Percentiles rank a stretch among this genome's conserved stretches.
These are phyloP conservation scores for Mercenaria mercenaria DNA, from an alignment of 1,140 invertebrate genomes.

Conservation along the genomic window DNA sequence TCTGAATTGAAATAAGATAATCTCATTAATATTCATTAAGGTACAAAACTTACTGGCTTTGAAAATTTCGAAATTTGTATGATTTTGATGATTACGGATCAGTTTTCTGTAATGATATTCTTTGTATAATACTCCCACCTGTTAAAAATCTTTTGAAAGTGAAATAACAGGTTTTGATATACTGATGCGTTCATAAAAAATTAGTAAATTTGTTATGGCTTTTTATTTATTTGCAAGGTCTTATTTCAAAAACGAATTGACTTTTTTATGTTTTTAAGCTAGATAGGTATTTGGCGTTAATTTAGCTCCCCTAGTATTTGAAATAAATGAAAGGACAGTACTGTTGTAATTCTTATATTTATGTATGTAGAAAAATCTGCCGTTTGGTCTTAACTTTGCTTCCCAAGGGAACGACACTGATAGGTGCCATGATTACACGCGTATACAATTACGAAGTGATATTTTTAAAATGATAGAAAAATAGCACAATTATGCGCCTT, in stretches of 20 bases:
- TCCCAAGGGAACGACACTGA: too few species aligned
- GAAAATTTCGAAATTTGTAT: background rate
- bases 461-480: too few species aligned
- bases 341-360: too few species aligned
- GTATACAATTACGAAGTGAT: too few species aligned
- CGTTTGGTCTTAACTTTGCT: too few species aligned
- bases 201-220: background rate
- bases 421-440: too few species aligned
- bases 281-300: too few species aligned
- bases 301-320: too few species aligned
- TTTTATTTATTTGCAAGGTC: background rate
- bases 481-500: too few species aligned
- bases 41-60: background rate
- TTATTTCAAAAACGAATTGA: conserved; percentile 5
- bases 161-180: background rate
- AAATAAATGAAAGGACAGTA: too few species aligned
- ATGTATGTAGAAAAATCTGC: too few species aligned
- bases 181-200: background rate
- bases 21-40: conserved; percentile 12
- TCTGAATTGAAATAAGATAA: conserved; percentile 26
- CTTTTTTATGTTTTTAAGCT: too few species aligned
- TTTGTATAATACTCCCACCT: background rate
- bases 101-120: background rate
- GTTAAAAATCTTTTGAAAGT: background rate
- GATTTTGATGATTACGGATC: background rate